These are phyloP conservation scores for Thecocarcelia acutangulata DNA, from an alignment of 2,888 invertebrate species.

Conservation along the genomic window DNA sequence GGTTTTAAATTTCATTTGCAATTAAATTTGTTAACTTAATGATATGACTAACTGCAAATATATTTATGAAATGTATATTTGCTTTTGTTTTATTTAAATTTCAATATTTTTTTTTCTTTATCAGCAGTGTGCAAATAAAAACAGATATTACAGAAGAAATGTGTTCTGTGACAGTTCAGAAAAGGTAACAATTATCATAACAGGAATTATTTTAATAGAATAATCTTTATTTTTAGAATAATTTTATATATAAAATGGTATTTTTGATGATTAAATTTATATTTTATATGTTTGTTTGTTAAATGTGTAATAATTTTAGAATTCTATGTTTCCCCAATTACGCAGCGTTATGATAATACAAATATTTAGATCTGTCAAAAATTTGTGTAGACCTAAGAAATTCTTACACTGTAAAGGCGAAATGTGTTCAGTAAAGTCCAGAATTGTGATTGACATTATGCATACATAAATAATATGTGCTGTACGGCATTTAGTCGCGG, in stretches of 20 bases:
- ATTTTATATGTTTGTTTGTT: neutral
- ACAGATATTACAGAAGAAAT: neutral
- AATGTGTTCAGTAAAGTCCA: no score
- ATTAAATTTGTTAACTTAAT: constrained; percentile 13
- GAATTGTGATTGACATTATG: no score
- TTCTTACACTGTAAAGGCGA: no score
- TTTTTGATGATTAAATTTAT: constrained; percentile 2
- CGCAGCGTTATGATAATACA: no score
- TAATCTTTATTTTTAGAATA: constrained; percentile 39
- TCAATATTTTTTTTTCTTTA: neutral
- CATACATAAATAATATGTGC: no score
- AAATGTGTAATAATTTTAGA: no score
- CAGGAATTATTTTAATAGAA: constrained; percentile 1
- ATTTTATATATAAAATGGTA: constrained; percentile 1
- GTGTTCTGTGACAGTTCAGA: neutral
- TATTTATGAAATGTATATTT: constrained; percentile 1
- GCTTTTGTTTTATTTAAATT: constrained; percentile 31
- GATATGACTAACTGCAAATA: constrained; percentile 41
- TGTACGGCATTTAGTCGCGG: no score
- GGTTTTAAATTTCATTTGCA: constrained; percentile 31
- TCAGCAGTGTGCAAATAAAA: constrained; percentile 27
- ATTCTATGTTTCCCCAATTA: no score
- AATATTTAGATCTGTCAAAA: no score
- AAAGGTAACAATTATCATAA: constrained; percentile 5
- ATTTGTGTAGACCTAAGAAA: no score